These are phyloP conservation scores for Phlogophora meticulosa DNA, from an alignment of 2,888 invertebrate genomes.

Conservation along the genomic window DNA sequence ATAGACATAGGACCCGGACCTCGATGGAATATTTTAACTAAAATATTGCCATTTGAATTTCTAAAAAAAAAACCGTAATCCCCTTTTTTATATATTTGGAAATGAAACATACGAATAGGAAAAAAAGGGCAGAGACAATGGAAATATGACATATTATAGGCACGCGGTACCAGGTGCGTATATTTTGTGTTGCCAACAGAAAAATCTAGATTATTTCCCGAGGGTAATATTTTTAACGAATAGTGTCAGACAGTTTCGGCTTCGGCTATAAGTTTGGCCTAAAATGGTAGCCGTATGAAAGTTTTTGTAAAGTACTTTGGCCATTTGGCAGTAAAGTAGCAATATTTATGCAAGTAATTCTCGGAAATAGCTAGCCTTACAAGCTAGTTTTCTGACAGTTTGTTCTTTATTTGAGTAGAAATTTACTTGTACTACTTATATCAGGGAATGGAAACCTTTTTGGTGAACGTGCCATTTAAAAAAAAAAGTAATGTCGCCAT, in stretches of 20 bases:
- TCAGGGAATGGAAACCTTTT: no score
- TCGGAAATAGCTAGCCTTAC: background rate
- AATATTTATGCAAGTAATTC: conserved; percentile 1
- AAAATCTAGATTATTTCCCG: conserved; percentile 51
- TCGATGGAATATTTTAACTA: conserved; percentile 15
- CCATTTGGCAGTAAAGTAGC: conserved; percentile 20
- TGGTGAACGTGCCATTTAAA: no score
- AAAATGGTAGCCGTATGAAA: conserved; percentile 22
- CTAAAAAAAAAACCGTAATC: background rate
- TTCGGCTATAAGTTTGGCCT: conserved; percentile 2
- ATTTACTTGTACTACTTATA: no score
- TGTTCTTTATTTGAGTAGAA: background rate
- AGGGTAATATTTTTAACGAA: conserved; percentile 41
- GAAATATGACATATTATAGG: conserved; percentile 15
- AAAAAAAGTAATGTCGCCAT: no score
- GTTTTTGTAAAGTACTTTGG: conserved; percentile 30
- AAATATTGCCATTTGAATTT: conserved; percentile 7
- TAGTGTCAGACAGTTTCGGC: conserved; percentile 19
- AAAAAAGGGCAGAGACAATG: background rate
- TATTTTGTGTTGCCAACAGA: conserved; percentile 24
- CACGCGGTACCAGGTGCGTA: conserved; percentile 33
- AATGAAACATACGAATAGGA: background rate
- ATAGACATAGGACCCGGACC: background rate
- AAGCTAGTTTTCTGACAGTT: background rate
- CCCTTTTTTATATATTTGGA: background rate